A percentile compares a stretch with the other conserved stretches of the same genome.
Evolutionary conservation across 2,888 invertebrate species (phyloP).

Genomic region (Pseudococcus jackbeardsleyi): DNA sequence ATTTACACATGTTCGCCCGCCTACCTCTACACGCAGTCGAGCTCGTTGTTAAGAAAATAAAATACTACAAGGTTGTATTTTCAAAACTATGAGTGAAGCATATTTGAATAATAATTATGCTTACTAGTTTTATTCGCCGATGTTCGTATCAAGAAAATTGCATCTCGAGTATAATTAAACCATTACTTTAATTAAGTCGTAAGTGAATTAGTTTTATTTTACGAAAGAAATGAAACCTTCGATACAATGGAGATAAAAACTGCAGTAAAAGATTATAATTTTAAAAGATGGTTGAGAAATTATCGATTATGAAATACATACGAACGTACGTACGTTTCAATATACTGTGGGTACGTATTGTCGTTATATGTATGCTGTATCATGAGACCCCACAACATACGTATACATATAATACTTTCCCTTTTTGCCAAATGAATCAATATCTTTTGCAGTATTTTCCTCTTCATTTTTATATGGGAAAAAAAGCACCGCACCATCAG

Average conservation of each 20-base stretch:
- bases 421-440: slow-evolving; percentile 1
- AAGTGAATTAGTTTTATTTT: not conserved
- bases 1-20: slow-evolving; percentile 42
- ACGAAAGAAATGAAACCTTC: too few relatives aligned
- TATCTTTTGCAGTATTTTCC: slow-evolving; percentile 5
- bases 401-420: not conserved
- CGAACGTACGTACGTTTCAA: too few relatives aligned
- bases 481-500: not conserved
- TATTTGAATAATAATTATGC: slow-evolving; percentile 24
- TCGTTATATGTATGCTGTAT: not conserved
- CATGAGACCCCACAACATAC: not conserved
- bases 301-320: not conserved
- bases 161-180: not conserved
- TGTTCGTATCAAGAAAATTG: not conserved
- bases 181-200: not conserved
- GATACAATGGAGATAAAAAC: too few relatives aligned
- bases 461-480: not conserved
- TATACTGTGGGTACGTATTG: not conserved
- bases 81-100: not conserved
- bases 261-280: not conserved
- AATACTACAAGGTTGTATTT: not conserved
- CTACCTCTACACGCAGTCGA: not conserved
- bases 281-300: not conserved
- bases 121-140: not conserved
- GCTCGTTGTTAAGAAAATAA: slow-evolving; percentile 5